Evolutionary conservation across 2,113 vertebrate genomes (phyloP).

Genomic region (Xiphophorus hellerii): DNA sequence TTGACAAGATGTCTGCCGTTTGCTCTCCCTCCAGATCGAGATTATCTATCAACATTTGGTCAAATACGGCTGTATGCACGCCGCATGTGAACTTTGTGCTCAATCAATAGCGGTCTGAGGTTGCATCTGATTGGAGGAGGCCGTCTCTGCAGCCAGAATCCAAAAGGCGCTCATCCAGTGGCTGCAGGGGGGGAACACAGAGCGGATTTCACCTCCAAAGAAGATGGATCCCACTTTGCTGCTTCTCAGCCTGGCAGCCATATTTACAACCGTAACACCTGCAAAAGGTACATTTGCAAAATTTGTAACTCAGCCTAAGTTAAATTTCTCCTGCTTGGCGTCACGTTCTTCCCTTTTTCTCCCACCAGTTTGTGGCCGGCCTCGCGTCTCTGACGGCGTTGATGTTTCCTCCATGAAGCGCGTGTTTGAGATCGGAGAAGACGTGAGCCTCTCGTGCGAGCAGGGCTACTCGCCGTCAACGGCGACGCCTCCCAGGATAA

Average conservation of each 20-base stretch:
- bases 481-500: slow-evolving; percentile 57
- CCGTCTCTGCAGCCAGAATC: slow-evolving; percentile 8
- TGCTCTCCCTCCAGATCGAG: slow-evolving; percentile 17
- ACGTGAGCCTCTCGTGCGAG: slow-evolving; percentile 77
- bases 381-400: slow-evolving; percentile 76
- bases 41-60: slow-evolving; percentile 51
- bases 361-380: slow-evolving; percentile 83
- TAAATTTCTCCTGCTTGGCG: not conserved
- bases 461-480: slow-evolving; percentile 76
- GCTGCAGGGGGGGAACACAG: not conserved
- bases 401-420: slow-evolving; percentile 59
- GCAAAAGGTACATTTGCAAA: slow-evolving; percentile 56
- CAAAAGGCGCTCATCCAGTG: not conserved
- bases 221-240: slow-evolving; percentile 64
- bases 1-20: not conserved
- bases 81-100: slow-evolving; percentile 61
- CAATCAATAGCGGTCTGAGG: slow-evolving; percentile 38
- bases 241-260: slow-evolving; percentile 53
- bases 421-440: slow-evolving; percentile 80
- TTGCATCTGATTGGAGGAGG: slow-evolving; percentile 50
- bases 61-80: slow-evolving; percentile 50
- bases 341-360: not conserved
- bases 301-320: not conserved
- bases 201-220: not conserved
- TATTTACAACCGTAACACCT: slow-evolving; percentile 45